Evolutionary conservation across 2,888 invertebrate species (phyloP), one percentile per base, ranked within the genome.

Genomic region (Linnaemya tessellans): DNA sequence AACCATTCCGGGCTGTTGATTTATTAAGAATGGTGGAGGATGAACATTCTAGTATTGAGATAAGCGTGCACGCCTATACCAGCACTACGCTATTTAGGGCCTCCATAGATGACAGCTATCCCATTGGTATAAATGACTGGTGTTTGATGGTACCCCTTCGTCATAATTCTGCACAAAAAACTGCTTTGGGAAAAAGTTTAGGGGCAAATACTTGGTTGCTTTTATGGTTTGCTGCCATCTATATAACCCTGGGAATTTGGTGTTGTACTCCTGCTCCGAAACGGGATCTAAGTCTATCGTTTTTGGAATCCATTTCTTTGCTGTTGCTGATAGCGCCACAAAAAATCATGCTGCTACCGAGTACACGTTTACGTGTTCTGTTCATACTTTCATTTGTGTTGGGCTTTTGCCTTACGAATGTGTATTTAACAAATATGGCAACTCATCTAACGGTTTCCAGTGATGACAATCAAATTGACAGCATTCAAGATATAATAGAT

Each of bases 101-200:
- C 15, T 4, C 22, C 1, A 70, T 88, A 2, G 88, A 88, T 65
- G 79, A 79, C 1, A 90, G 91, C 82, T 90, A 92, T 74, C 92
- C 91, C 1, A 88, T 92, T 8, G 88, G 88, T 46, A 89, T 90
- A 5, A 90, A 89, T 65, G 90, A 91, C 20, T 89, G 88, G 87
- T 91, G 91, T 70, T 38, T 92, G 4, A 90, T 92, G 89, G 89
- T 92, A 15, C 91, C 91, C 0, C 88, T 84, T 60, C 86, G 82
- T 1, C 89, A 89, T 75, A 86, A 88, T 3, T 88, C 90, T 0
- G 73, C 88, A 0, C 88, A 87, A 15, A 87, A 89, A 11, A 62
- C 87, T 13, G 90, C 88, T 51, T 81, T 90, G 18, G 67, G 71
- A 1, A 88, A 87, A 13, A 89, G 89, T 0, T 84, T 91, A 4